A percentile compares a stretch with the other conserved stretches of the same genome.
Evolutionary conservation across 1,140 invertebrate genomes (phyloP).

Genomic region (Mamestra configurata): DNA sequence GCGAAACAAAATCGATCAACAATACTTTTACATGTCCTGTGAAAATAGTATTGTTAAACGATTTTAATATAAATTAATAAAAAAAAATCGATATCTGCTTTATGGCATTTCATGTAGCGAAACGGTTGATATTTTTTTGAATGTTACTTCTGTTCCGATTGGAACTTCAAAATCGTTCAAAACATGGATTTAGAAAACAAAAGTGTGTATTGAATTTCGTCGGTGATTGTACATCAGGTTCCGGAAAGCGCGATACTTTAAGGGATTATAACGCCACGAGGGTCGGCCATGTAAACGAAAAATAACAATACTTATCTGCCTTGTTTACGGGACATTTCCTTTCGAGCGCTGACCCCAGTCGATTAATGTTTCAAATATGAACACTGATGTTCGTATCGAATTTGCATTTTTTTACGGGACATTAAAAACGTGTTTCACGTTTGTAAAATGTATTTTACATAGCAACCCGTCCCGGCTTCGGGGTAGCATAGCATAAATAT

Average conservation of each 20-base stretch:
- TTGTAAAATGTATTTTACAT: background rate
- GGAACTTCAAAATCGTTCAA: no score
- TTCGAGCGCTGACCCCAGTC: conserved; percentile 7
- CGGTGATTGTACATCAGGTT: background rate
- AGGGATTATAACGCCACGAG: conserved; percentile 14
- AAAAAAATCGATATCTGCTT: no score
- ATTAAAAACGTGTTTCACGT: background rate
- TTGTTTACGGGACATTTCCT: conserved; percentile 45
- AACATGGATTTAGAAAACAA: no score
- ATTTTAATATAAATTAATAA: no score
- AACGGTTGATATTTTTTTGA: no score
- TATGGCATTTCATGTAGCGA: no score
- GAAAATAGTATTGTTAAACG: no score
- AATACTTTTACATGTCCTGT: no score
- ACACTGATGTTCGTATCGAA: background rate
- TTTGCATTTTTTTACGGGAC: background rate
- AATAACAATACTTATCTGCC: conserved; percentile 46
- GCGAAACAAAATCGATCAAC: no score
- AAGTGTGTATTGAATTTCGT: no score
- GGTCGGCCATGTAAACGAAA: conserved; percentile 31
- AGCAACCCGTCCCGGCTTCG: background rate
- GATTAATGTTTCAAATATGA: conserved; percentile 28
- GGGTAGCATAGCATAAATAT: no score
- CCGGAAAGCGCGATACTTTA: conserved; percentile 23
- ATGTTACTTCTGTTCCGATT: no score